These are phyloP conservation scores for Chaetops frenatus DNA, from an alignment of 2,113 vertebrate genomes.

Conservation along the genomic window DNA sequence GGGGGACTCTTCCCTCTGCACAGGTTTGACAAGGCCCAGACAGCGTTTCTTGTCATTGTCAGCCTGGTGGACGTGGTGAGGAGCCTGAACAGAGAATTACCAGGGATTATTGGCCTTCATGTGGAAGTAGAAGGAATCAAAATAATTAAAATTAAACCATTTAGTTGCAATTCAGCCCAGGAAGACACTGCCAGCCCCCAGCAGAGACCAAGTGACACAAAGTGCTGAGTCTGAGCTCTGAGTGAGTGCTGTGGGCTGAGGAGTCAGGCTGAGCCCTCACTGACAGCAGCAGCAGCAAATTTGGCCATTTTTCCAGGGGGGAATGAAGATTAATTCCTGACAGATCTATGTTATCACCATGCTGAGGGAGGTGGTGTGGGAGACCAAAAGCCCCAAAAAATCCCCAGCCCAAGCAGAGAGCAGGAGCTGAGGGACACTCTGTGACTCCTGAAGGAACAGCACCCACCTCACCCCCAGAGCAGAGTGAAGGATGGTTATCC, in stretches of 20 bases:
- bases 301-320: not conserved
- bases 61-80: constrained; percentile 93
- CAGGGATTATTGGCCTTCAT: not conserved
- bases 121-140: not conserved
- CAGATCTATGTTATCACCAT: rapidly evolving
- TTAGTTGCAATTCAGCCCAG: not conserved
- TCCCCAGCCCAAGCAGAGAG: not conserved
- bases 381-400: not conserved
- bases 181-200: rapidly evolving
- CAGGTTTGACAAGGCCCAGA: constrained; percentile 97
- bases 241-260: not conserved
- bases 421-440: not conserved
- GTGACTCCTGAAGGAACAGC: too few relatives aligned
- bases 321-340: not conserved
- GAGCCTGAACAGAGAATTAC: constrained; percentile 73
- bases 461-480: too few relatives aligned
- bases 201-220: not conserved
- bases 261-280: not conserved
- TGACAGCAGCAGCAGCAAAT: not conserved
- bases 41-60: constrained; percentile 98
- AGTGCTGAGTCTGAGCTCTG: not conserved
- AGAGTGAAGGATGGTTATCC: too few relatives aligned
- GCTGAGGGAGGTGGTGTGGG: not conserved
- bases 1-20: constrained; percentile 97
- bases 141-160: too few relatives aligned